These are phyloP conservation scores for Pteria penguin DNA, from an alignment of 2,888 invertebrate species.

Conservation along the genomic window DNA sequence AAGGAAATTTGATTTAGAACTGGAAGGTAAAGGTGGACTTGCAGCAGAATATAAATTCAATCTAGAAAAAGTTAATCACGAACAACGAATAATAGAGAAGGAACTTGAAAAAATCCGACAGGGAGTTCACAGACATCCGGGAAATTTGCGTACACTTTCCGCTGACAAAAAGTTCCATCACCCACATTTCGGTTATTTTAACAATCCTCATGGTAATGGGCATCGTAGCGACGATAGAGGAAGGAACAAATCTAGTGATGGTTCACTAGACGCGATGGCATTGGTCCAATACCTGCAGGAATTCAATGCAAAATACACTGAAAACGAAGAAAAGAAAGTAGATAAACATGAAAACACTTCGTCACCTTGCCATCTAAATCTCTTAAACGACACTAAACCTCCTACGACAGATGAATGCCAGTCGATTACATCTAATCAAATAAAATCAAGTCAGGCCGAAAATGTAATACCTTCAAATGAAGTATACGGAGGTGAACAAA, in stretches of 20 bases:
- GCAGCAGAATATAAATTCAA: slow-evolving; percentile 38
- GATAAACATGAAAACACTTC: slow-evolving; percentile 20
- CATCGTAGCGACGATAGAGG: neutral
- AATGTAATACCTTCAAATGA: slow-evolving; percentile 4
- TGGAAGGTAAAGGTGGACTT: slow-evolving; percentile 50
- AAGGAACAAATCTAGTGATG: slow-evolving; percentile 4
- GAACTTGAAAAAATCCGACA: slow-evolving; percentile 47
- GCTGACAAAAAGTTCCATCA: slow-evolving; percentile 27
- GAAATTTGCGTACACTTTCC: slow-evolving; percentile 3
- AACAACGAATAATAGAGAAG: slow-evolving; percentile 52
- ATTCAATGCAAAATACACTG: slow-evolving; percentile 18
- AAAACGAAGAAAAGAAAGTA: slow-evolving; percentile 1
- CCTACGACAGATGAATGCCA: slow-evolving; percentile 1
- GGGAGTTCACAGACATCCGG: slow-evolving; percentile 34
- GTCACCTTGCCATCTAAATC: slow-evolving; percentile 14
- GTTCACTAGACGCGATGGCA: slow-evolving; percentile 16
- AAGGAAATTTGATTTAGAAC: slow-evolving; percentile 43
- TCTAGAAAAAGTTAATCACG: slow-evolving; percentile 47
- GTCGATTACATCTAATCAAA: slow-evolving; percentile 23
- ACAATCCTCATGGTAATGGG: neutral
- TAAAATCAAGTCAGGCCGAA: slow-evolving; percentile 13
- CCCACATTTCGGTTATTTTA: slow-evolving; percentile 9
- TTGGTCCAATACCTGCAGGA: slow-evolving; percentile 33
- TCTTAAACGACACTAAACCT: neutral
- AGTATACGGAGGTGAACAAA: neutral